Evolutionary conservation across 2,113 vertebrate species (phyloP).

Genomic region (Vulpes vulpes): DNA sequence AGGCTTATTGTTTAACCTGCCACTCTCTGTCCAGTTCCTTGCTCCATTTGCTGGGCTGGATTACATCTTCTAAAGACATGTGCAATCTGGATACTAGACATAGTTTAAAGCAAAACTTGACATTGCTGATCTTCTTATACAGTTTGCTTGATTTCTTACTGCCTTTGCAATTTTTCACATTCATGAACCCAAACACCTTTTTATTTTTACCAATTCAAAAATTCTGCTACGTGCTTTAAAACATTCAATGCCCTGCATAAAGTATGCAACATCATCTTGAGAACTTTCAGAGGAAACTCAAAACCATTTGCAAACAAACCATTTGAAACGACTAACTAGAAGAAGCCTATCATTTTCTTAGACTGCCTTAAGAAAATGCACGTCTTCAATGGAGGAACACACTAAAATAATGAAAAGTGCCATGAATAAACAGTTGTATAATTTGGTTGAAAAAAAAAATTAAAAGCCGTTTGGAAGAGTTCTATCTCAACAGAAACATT

Average conservation of each 20-base stretch:
- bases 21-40: conserved; percentile 1
- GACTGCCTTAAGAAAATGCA: background rate
- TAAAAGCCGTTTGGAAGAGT: conserved; percentile 47
- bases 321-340: conserved; percentile 25
- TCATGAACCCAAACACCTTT: conserved; percentile 35
- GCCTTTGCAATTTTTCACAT: conserved; percentile 46
- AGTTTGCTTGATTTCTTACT: conserved; percentile 19
- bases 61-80: conserved; percentile 40
- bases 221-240: conserved; percentile 45
- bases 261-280: conserved; percentile 11
- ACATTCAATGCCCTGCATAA: background rate
- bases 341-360: background rate
- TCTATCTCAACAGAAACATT: conserved; percentile 42
- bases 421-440: background rate
- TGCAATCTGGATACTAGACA: conserved; percentile 32
- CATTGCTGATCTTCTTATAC: conserved; percentile 40
- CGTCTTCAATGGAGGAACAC: background rate
- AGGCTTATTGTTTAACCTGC: conserved; percentile 64
- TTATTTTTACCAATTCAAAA: conserved; percentile 61
- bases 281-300: conserved; percentile 38
- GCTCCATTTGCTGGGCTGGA: conserved; percentile 50
- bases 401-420: conserved; percentile 33
- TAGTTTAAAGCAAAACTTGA: conserved; percentile 32
- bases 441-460: conserved; percentile 50
- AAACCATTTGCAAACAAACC: conserved; percentile 47